Base-by-base conservation (phyloP, 2,888 invertebrate genomes). In the Noctua fimbriata region DNA sequence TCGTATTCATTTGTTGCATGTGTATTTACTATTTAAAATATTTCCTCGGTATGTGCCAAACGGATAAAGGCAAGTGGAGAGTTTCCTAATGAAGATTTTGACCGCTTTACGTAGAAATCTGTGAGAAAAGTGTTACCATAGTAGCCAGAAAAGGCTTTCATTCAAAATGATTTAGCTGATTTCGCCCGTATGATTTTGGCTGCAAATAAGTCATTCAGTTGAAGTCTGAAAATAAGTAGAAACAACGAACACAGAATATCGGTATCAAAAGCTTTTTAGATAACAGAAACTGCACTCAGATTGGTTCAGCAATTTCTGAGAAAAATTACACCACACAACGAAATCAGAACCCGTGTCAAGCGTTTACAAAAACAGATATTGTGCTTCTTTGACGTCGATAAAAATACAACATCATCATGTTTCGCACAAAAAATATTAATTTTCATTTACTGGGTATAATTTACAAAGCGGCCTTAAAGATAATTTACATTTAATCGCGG, bases 401-500 rank as follows among this genome's bases (percentile, higher is more conserved):
- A 76, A 73, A 72, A 77, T 70, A 66, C 24, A 6, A 32, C 72
- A 72, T 71, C 28, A 71, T 73, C 28, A 63, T 6, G 21, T 16
- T 16, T 28, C 9, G 24, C 41, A 77, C 44, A 80, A 73, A 77
- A 71, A 60, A 52, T 6, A 52, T 69, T 67, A 76, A 63, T 69
- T 69, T 78, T 28, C 44, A 41, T 74, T 66, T 77, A 77, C 63
- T 47, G 63, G 28, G 36, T 69, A 32, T 65, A n/a, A 76, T 72
- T 72, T 71, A 55, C 47, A 36, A 36, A 44, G 4, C 52, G 69
- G 41, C 52, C 24, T 76, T 66, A 47, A 70, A 66, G 32, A 44
- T 85, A 82, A 85, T 85, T 77, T 16, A 78, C 66, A 77, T 67
- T 77, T 82, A 82, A 85, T 85, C 69, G 44, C 21, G 52, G 0